A percentile compares a stretch with the other conserved stretches of the same genome.
Evolutionary conservation across 1,140 invertebrate species (phyloP).

Genomic region (Littorina saxatilis): DNA sequence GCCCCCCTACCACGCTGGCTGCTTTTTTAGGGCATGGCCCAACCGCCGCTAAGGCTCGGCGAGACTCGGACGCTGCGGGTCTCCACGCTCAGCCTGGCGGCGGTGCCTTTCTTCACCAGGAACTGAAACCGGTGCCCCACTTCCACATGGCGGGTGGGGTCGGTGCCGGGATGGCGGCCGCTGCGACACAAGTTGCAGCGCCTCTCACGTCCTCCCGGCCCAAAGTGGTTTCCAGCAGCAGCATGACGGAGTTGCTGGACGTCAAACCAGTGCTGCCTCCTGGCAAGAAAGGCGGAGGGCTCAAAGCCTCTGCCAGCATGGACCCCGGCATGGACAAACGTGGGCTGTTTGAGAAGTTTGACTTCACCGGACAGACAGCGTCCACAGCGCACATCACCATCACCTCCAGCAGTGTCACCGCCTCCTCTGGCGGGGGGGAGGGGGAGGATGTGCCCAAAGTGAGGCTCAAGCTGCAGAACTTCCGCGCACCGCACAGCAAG

Average conservation of each 20-base stretch:
- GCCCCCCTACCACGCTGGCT: constrained; percentile 19
- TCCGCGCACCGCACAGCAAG: constrained; percentile 25
- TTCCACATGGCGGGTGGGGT: background rate
- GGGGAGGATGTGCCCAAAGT: constrained; percentile 31
- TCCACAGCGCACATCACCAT: constrained; percentile 2
- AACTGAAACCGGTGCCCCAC: background rate
- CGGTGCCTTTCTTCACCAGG: constrained; percentile 40
- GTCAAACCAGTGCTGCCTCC: background rate
- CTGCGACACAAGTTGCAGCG: background rate
- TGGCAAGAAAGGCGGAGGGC: background rate
- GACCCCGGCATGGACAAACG: constrained; percentile 22
- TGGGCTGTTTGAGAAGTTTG: constrained; percentile 37
- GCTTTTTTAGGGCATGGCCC: constrained; percentile 30
- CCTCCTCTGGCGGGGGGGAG: background rate
- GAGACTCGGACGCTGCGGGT: constrained; percentile 27
- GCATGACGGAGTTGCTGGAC: constrained; percentile 29
- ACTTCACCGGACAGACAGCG: constrained; percentile 30
- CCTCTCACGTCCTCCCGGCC: background rate
- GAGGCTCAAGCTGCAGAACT: constrained; percentile 21
- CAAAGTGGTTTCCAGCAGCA: constrained; percentile 36
- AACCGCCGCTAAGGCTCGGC: constrained; percentile 7
- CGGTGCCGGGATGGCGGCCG: background rate
- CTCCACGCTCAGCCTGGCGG: constrained; percentile 40
- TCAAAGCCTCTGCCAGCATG: background rate
- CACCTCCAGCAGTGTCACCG: constrained; percentile 7